Evolutionary conservation across 2,888 invertebrate genomes (phyloP).

Genomic region (Dendrolimus pini): DNA sequence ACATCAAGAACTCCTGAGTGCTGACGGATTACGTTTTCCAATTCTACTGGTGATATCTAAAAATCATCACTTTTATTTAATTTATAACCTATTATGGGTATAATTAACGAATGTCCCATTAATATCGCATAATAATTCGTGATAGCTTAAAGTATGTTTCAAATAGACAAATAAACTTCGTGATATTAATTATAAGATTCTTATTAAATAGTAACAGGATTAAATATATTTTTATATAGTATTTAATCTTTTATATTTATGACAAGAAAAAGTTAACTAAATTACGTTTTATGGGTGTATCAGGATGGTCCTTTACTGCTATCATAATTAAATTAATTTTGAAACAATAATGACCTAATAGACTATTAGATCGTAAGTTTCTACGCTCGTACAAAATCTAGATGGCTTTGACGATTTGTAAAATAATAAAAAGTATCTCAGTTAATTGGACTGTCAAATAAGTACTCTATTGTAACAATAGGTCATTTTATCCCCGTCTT

Average conservation of each 20-base stretch:
- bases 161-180: neutral
- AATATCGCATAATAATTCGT: neutral
- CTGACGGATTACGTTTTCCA: conserved; percentile 35
- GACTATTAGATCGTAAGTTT: too few species aligned
- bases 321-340: too few species aligned
- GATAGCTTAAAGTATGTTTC: neutral
- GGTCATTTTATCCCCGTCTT: too few species aligned
- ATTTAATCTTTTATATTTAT: neutral
- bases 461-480: too few species aligned
- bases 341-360: too few species aligned
- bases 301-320: too few species aligned
- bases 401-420: too few species aligned
- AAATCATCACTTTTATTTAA: neutral
- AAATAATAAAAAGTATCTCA: too few species aligned
- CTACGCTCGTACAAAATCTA: too few species aligned
- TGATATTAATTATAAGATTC: neutral
- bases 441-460: too few species aligned
- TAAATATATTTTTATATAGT: neutral
- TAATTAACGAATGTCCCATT: neutral
- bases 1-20: conserved; percentile 39
- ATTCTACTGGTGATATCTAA: conserved; percentile 44
- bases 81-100: neutral
- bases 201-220: neutral
- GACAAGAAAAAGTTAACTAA: too few species aligned
- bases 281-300: too few species aligned